Conservation (phyloP, 2,888 invertebrate genomes). For the Polydrusus tereticollis region DNA sequence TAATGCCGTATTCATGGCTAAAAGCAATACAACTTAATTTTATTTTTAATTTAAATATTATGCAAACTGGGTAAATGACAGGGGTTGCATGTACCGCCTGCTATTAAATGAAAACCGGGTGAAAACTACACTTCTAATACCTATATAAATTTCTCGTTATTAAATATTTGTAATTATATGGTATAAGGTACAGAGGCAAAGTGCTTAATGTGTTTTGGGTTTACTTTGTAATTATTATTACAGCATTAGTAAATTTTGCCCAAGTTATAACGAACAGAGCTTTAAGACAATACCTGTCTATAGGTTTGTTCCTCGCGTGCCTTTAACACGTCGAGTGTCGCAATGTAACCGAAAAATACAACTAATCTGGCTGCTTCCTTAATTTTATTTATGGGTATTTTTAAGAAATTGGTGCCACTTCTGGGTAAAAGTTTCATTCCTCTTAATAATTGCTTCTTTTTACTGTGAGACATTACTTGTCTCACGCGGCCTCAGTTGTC, state of each 20-base stretch:
- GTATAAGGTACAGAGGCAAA: conserved; percentile 21
- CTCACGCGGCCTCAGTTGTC: no score
- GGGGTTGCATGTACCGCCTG: conserved; percentile 40
- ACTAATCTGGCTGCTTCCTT: no score
- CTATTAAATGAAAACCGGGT: conserved; percentile 31
- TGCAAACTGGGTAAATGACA: conserved; percentile 57
- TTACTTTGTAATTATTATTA: neutral
- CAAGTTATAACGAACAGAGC: no score
- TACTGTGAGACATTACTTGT: no score
- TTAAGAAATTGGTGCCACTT: no score
- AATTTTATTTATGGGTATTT: no score
- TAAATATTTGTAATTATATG: conserved; percentile 40
- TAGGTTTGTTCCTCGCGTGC: no score
- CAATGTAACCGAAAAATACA: no score
- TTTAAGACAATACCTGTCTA: no score
- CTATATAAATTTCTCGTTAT: conserved; percentile 44
- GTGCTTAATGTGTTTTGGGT: conserved; percentile 2
- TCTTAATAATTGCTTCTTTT: no score
- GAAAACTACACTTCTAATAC: conserved; percentile 36
- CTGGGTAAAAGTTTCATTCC: no score
- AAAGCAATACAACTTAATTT: conserved; percentile 60
- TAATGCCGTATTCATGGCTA: conserved; percentile 51
- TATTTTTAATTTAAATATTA: conserved; percentile 62
- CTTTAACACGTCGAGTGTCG: no score
- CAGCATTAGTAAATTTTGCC: neutral